Percentiles rank a stretch among this genome's conserved stretches.
phyloP scores from a whole-genome alignment of 1,140 invertebrate genomes.

The Calosoma granatense region DNA sequence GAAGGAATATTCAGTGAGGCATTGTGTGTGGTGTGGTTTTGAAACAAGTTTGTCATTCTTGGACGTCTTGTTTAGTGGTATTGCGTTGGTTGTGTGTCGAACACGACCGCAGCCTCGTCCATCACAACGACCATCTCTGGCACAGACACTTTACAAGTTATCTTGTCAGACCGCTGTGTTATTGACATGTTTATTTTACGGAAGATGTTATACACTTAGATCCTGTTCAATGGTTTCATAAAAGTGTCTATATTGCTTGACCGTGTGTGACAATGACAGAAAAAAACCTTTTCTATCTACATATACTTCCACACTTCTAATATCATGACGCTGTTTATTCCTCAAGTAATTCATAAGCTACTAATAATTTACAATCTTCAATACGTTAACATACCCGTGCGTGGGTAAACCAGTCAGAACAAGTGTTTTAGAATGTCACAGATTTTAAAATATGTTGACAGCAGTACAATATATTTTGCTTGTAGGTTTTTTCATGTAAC shows the following conservation, averaged over 20 bases:
- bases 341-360: too few species aligned
- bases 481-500: too few species aligned
- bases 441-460: too few species aligned
- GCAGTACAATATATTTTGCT: too few species aligned
- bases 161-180: background rate
- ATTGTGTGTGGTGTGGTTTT: background rate
- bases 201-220: background rate
- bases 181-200: constrained; percentile 8
- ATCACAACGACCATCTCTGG: background rate
- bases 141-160: constrained; percentile 3
- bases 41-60: background rate
- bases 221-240: constrained; percentile 4
- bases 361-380: too few species aligned
- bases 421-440: too few species aligned
- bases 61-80: background rate
- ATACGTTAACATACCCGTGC: too few species aligned
- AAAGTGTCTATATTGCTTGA: background rate
- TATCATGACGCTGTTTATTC: too few species aligned
- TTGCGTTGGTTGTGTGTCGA: constrained; percentile 1
- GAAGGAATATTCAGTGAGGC: background rate
- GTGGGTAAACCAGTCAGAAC: too few species aligned
- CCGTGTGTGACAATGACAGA: too few species aligned
- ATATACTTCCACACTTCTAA: too few species aligned
- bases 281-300: too few species aligned
- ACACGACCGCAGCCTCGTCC: background rate